Evolutionary conservation across 2,797 vertebrate species (phyloP), one percentile per base, ranked within the genome.

Genomic region (Bradypodion pumilum): DNA sequence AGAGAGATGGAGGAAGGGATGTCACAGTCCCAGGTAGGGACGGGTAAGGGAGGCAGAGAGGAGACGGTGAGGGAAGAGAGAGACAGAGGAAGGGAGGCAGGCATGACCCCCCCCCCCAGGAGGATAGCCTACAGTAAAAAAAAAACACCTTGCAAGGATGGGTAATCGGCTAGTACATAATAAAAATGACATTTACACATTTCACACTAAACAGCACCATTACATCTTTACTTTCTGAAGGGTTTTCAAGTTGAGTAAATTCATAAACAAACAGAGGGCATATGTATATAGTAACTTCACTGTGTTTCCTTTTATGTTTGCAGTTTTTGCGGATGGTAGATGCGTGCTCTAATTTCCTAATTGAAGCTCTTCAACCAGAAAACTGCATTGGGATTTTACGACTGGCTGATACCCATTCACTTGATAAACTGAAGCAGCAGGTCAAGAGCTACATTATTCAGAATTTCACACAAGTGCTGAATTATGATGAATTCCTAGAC

Each of bases 321-420:
- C 89, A 99, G 98, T 99, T 99, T 90, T 94, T 98, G 27, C 97
- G 98, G 78, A 97, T 99, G 94, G 97, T 99, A 56, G 98, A 99
- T 7, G 97, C 97, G 1, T 99, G 98, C 49, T 94, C 97, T 70
- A 95, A 87, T 85, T 99, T 98, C 83, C 97, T 99, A 83, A 97
- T 95, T 0, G 97, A 97, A 90, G 97, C 97, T 1, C 95, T 99
- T 76, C 97, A 98, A 44, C 97, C 98, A 0, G 98, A 99, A 87
- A 99, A 97, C 91, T 99, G 98, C 1, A 94, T 99, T 5, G 98
- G 97, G 21, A 97, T 99, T 89, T 94, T 99, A 79, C 97, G 95
- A 78, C 93, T 99, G 87, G 98, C 98, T 0, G 98, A 99, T 49
- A 91, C 96, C 32, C 97, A 99, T 77, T 96, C 95, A 10, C 92